A percentile compares a stretch with the other conserved stretches of the same genome.
Conservation (phyloP, 2,113 vertebrate genomes). For the Myiagra hebetior region DNA sequence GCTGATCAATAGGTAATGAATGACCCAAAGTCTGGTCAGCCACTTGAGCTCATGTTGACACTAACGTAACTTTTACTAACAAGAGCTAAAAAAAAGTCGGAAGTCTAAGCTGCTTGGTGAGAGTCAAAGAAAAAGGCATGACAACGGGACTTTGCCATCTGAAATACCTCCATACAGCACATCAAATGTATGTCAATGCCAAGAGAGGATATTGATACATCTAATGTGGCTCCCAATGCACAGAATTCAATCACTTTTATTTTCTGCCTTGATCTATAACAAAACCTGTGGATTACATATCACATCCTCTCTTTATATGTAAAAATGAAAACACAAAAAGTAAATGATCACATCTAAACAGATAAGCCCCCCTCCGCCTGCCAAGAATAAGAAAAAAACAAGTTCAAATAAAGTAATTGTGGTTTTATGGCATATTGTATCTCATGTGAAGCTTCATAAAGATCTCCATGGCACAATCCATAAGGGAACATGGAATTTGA, state of each 20-base stretch:
- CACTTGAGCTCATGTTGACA: background rate
- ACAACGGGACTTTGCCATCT: background rate
- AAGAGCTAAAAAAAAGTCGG: background rate
- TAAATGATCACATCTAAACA: background rate
- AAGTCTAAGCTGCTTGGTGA: background rate
- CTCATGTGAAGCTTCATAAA: background rate
- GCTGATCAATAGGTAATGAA: background rate
- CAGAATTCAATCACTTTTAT: background rate
- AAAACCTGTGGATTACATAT: background rate
- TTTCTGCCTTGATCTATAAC: background rate
- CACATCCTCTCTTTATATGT: background rate
- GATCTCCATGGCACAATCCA: background rate
- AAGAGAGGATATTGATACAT: background rate
- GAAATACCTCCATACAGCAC: background rate
- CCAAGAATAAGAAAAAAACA: background rate
- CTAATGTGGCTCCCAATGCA: background rate
- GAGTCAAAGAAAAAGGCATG: background rate
- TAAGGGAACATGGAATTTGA: background rate
- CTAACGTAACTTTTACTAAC: background rate
- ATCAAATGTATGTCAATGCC: background rate
- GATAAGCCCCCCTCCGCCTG: rapidly evolving
- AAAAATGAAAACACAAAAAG: background rate
- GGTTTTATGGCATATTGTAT: background rate
- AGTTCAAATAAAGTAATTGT: background rate
- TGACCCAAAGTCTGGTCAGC: background rate